These are phyloP conservation scores for Pholis gunnellus DNA, from an alignment of 2,113 vertebrate species.

Conservation along the genomic window DNA sequence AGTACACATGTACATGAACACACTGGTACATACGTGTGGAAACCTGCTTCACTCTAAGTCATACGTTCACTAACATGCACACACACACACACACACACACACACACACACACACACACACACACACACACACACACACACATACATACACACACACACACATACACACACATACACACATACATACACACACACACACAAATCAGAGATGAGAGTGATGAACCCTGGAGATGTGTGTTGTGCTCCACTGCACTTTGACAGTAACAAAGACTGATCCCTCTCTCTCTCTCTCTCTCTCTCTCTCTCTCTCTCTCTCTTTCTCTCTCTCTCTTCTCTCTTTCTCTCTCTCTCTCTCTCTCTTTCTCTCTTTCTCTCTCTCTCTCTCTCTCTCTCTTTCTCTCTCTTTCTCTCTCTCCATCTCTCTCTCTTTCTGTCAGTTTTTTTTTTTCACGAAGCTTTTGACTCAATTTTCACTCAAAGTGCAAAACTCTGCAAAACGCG, in stretches of 20 bases:
- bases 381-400: too few species aligned
- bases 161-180: not conserved
- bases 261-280: slow-evolving; percentile 60
- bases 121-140: too few species aligned
- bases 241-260: slow-evolving; percentile 70
- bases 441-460: slow-evolving; percentile 2
- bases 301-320: not conserved
- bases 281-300: slow-evolving; percentile 13
- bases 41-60: slow-evolving; percentile 20
- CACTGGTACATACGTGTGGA: slow-evolving; percentile 25
- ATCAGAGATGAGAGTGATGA: slow-evolving; percentile 50
- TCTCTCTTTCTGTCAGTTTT: too few species aligned
- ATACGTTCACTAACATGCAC: not conserved
- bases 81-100: not conserved
- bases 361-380: not conserved
- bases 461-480: slow-evolving; percentile 57
- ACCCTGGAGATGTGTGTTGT: slow-evolving; percentile 64
- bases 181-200: not conserved
- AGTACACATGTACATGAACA: not conserved
- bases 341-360: not conserved
- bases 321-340: too few species aligned
- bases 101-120: not conserved
- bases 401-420: too few species aligned
- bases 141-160: too few species aligned
- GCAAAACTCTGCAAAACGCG: slow-evolving; percentile 51